These are phyloP conservation scores for Acronicta alni DNA, from an alignment of 2,888 invertebrate genomes.

Conservation along the genomic window DNA sequence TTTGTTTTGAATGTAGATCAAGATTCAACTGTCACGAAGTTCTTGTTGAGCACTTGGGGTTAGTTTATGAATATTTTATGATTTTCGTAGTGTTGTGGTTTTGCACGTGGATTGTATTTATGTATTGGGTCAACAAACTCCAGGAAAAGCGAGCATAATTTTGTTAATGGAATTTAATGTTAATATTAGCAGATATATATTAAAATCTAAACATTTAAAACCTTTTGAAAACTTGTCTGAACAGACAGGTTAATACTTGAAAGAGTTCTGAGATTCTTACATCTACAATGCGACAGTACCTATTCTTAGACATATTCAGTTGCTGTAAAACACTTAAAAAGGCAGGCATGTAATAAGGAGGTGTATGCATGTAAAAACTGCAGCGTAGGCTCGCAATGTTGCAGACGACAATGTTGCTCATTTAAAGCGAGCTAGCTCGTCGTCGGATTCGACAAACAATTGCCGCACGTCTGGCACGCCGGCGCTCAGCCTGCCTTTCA, in stretches of 20 bases:
- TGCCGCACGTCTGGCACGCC: constrained; percentile 67
- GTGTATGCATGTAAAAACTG: constrained; percentile 30
- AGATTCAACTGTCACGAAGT: constrained; percentile 40
- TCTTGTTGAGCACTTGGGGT: constrained; percentile 48
- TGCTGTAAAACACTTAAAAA: constrained; percentile 9
- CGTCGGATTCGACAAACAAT: constrained; percentile 65
- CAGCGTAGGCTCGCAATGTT: constrained; percentile 24
- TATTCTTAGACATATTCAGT: not conserved
- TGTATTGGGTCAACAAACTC: constrained; percentile 26
- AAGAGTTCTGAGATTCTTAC: not conserved
- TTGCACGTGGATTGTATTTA: constrained; percentile 49
- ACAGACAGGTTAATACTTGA: not conserved
- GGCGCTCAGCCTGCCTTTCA: constrained; percentile 60
- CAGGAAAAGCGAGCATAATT: constrained; percentile 5
- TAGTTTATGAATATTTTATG: constrained; percentile 45
- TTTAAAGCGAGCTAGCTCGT: constrained; percentile 56
- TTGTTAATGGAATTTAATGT: not conserved
- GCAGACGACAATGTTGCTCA: constrained; percentile 63
- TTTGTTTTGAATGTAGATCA: constrained; percentile 59
- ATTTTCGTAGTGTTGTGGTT: constrained; percentile 36
- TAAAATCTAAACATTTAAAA: not conserved
- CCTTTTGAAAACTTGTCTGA: not conserved
- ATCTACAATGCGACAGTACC: not conserved
- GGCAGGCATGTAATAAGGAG: constrained; percentile 36
- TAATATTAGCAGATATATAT: too few relatives aligned